phyloP scores from a whole-genome alignment of 64 coral and sea anemone species.

The Stichodactyla mertensii region DNA sequence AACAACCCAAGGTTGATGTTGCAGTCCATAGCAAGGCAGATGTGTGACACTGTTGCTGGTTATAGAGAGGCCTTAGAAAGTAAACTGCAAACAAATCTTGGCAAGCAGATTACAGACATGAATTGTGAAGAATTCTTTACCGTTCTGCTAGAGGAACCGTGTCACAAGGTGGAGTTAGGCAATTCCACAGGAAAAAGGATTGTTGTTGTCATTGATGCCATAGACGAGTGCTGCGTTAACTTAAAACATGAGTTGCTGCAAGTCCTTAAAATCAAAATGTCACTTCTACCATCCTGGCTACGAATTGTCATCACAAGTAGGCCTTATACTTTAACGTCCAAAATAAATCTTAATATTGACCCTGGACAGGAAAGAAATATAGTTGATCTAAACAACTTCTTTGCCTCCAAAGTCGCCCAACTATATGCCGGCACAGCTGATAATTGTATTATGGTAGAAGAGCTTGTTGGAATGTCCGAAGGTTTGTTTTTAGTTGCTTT shows the following conservation, averaged over 20 bases:
- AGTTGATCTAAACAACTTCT: not conserved
- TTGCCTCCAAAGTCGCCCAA: not conserved
- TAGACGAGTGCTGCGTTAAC: not conserved
- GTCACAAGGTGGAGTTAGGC: not conserved
- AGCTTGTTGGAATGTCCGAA: constrained; percentile 33
- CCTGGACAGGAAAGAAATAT: not conserved
- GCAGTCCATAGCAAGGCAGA: constrained; percentile 47
- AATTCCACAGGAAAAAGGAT: not conserved
- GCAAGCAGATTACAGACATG: not conserved
- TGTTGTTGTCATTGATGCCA: constrained; percentile 6
- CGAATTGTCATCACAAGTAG: constrained; percentile 5
- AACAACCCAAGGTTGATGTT: constrained; percentile 52
- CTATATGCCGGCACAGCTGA: not conserved
- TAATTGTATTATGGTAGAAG: not conserved
- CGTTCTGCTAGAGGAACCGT: constrained; percentile 41
- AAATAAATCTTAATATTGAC: not conserved
- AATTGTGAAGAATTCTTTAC: constrained; percentile 45
- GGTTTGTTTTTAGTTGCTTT: constrained; percentile 41
- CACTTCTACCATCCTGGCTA: not conserved
- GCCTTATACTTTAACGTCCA: not conserved
- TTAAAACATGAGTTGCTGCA: not conserved
- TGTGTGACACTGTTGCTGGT: constrained; percentile 38
- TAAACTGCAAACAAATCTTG: constrained; percentile 35
- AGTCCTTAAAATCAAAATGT: not conserved
- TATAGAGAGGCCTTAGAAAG: constrained; percentile 27